Evolutionary conservation across 2,888 invertebrate species (phyloP).

Genomic region (Mystacides longicornis): DNA sequence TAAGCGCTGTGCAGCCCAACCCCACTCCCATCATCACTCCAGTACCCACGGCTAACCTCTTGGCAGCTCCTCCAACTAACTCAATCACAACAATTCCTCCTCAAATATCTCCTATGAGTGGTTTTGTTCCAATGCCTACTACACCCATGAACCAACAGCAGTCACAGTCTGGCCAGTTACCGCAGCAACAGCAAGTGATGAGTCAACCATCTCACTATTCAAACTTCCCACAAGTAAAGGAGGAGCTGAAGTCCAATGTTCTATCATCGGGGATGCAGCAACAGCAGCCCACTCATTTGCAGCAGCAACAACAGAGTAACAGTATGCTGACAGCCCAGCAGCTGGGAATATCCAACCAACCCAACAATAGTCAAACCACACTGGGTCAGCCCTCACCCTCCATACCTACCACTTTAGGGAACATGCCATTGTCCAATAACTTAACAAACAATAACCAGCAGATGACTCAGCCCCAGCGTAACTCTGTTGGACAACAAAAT

Average conservation of each 20-base stretch:
- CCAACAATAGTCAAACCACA: no score
- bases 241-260: constrained; percentile 12
- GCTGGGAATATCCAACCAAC: constrained; percentile 26
- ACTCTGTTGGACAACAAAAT: constrained; percentile 29
- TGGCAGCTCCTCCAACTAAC: constrained; percentile 18
- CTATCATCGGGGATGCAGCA: constrained; percentile 5
- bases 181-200: neutral
- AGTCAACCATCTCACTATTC: constrained; percentile 3
- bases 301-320: constrained; percentile 29
- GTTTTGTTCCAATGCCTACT: neutral
- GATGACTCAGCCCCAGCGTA: constrained; percentile 32
- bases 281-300: constrained; percentile 19
- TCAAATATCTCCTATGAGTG: neutral
- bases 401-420: constrained; percentile 23
- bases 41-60: constrained; percentile 21
- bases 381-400: constrained; percentile 23
- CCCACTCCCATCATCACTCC: constrained; percentile 27
- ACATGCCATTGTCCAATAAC: constrained; percentile 19
- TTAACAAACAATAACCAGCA: constrained; percentile 25
- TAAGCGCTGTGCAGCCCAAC: constrained; percentile 30
- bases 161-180: neutral
- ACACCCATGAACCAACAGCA: neutral
- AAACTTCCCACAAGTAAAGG: neutral
- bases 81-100: constrained; percentile 5
- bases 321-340: constrained; percentile 17